Evolutionary conservation across 2,888 invertebrate species (phyloP).

Genomic region (Reticulitermes lucifugus): DNA sequence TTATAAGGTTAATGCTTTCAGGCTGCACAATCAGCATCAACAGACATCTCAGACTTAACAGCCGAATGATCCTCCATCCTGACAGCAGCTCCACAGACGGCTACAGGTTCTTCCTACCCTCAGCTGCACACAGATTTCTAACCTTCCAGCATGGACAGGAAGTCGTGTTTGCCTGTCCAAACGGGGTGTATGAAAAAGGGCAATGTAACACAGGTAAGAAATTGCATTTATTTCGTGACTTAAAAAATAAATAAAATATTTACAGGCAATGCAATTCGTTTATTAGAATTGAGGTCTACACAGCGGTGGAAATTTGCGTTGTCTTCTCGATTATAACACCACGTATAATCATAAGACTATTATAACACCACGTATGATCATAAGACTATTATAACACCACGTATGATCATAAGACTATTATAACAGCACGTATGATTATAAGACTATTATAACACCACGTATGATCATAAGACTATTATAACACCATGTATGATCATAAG

Average conservation of each 20-base stretch:
- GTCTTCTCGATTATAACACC: too few species aligned
- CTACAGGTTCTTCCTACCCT: constrained; percentile 36
- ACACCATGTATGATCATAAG: too few species aligned
- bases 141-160: not conserved
- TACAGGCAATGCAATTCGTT: too few species aligned
- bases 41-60: constrained; percentile 29
- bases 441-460: too few species aligned
- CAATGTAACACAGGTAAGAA: constrained; percentile 10
- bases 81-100: constrained; percentile 25
- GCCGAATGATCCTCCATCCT: constrained; percentile 39
- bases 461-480: too few species aligned
- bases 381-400: too few species aligned
- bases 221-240: not conserved
- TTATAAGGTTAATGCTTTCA: not conserved
- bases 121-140: not conserved
- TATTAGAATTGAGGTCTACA: too few species aligned
- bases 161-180: constrained; percentile 22
- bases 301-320: too few species aligned
- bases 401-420: too few species aligned
- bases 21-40: constrained; percentile 46
- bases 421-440: too few species aligned
- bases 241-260: not conserved
- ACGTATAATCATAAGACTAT: too few species aligned
- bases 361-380: too few species aligned
- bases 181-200: not conserved